Conservation (phyloP, 2,113 vertebrate species). For the Ceuthmochares aereus region DNA sequence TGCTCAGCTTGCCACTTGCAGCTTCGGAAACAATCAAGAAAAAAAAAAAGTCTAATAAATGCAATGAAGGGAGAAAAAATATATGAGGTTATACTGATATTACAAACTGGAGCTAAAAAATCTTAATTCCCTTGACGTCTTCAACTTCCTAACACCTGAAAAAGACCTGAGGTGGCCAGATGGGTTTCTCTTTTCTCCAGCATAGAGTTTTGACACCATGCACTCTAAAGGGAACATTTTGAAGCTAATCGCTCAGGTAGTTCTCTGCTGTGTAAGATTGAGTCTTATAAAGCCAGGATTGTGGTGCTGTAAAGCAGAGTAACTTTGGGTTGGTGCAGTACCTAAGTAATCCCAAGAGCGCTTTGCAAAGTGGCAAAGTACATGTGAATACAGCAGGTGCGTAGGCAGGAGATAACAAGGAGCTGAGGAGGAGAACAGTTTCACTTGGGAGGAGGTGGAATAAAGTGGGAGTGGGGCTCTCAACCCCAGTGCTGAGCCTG, state of each 20-base stretch:
- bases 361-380: conserved; percentile 37
- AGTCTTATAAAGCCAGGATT: neutral
- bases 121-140: too few relatives aligned
- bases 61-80: neutral
- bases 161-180: neutral
- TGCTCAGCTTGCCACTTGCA: neutral
- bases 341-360: conserved; percentile 48
- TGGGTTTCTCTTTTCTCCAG: neutral
- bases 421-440: conserved; percentile 5
- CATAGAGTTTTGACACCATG: neutral
- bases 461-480: conserved; percentile 8
- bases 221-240: neutral
- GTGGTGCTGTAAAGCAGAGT: neutral
- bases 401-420: conserved; percentile 52
- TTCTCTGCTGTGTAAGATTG: neutral
- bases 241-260: neutral
- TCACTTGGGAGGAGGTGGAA: conserved; percentile 6
- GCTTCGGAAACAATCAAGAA: neutral
- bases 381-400: neutral
- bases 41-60: neutral
- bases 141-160: neutral
- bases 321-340: neutral
- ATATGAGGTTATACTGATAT: neutral
- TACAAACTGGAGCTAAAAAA: neutral
- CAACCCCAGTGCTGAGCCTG: neutral